Base-by-base conservation (phyloP, 2,888 invertebrate genomes). In the Tromatobia lineatoria region DNA sequence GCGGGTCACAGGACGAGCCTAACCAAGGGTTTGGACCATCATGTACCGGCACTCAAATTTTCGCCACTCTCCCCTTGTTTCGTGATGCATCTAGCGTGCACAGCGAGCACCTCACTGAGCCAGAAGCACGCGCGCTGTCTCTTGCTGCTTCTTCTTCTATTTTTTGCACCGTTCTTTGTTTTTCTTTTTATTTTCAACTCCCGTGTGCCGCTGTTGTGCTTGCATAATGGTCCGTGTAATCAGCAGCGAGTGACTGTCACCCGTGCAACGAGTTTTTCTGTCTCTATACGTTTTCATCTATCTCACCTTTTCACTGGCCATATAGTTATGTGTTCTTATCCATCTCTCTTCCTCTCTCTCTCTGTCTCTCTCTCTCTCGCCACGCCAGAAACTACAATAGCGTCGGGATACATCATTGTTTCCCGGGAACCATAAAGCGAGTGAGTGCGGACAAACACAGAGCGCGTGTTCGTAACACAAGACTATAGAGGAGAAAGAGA, bases 201-300 rank as follows among this genome's bases (percentile, higher is more conserved):
- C 82, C 82, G 52, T 34, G 83, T 76, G 84, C 70, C 78, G 75
- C 88, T 90, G 93, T 93, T 93, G 91, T 93, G 90, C 91, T 92
- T 93, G 93, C 91, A 93, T 92, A 93, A 93, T 93, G 93, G 93
- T 85, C 91, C 93, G 91, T 93, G 93, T 93, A 93, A 93, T 93
- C 93, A 93, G 91, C 91, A 91, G 90, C 92, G 92, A 93, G 92
- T 92, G 91, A 92, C 91, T 91, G 90, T 90, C 89, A 90, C 89
- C 88, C 88, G 82, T 82, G 57, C 75, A 67, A 76, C 50, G 75
- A 76, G 78, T 71, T 81, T 83, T 79, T 69, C 84, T 85, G 79
- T 85, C 71, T 69, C 85, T 82, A 82, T 78, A 67, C 61, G 73
- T 78, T 71, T 52, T 67, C 79, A 82, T 71, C 54, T 42, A 54